phyloP scores from a whole-genome alignment of 1,140 invertebrate genomes.

The Streblospio benedicti region DNA sequence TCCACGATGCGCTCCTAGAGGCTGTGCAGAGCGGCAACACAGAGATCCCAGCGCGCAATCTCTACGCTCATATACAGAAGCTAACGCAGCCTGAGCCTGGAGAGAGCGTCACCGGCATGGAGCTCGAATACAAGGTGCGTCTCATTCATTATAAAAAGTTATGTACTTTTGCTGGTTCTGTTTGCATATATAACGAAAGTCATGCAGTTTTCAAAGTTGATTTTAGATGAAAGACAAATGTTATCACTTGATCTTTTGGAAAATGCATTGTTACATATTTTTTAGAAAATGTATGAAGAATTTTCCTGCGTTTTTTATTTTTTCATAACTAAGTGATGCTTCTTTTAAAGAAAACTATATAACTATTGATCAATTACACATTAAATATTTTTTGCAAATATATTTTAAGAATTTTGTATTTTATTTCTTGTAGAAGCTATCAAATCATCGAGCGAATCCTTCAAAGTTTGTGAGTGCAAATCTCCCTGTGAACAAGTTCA shows the following conservation, averaged over 20 bases:
- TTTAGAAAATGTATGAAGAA: no score
- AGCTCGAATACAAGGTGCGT: constrained; percentile 85
- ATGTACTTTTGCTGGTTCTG: neutral
- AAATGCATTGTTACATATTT: no score
- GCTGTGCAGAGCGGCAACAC: constrained; percentile 92
- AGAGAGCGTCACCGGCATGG: constrained; percentile 76
- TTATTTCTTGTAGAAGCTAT: constrained; percentile 59
- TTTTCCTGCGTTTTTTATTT: no score
- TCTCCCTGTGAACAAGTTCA: constrained; percentile 92
- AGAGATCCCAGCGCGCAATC: constrained; percentile 81
- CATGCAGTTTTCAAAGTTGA: no score
- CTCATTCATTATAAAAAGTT: neutral
- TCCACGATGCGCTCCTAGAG: constrained; percentile 84
- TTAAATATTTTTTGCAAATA: no score
- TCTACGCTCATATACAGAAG: constrained; percentile 89
- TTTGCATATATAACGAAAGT: no score
- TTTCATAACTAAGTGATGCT: no score
- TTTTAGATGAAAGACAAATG: no score
- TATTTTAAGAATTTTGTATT: constrained; percentile 13
- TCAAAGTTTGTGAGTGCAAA: constrained; percentile 91
- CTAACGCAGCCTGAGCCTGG: constrained; percentile 50
- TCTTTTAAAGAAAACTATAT: no score
- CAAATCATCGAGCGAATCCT: constrained; percentile 88
- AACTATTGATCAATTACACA: no score
- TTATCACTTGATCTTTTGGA: no score